Evolutionary conservation across 1,140 invertebrate genomes (phyloP), one percentile per base, ranked within the genome.

Genomic region (Papilio aristodemus): DNA sequence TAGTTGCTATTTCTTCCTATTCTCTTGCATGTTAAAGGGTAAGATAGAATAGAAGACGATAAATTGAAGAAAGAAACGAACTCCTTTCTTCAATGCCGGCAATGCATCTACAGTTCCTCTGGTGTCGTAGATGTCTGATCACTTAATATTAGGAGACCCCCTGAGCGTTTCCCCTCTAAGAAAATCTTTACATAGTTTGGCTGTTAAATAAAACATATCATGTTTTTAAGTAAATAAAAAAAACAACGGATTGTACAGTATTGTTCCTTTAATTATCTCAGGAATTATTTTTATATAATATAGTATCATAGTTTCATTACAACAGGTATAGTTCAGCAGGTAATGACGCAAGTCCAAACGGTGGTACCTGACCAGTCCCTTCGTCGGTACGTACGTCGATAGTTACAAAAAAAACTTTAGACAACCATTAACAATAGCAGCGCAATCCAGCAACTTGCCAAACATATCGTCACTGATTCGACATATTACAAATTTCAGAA

Each of bases 241-340:
- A 87, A 86, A 75, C 74, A 69, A 66, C 58, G 57, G 68, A 50
- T 19, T 78, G 71, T 83, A 80, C 79, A 86, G 85, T 88, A 83
- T 83, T 85, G 76, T 87, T 81, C 81, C 79, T 85, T 84, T 90
- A 88, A 90, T 88, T 90, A 87, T 86, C 76, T 85, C 85, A 88
- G 87, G 82, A 87, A 86, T 85, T 84, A 84, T 86, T 85, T 87
- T 85, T 80, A 85, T 88, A 85, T 83, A 82, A 85, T 85, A 85
- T 86, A 84, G 85, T 84, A 86, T 85, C 81, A 89, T 87, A 87
- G 78, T 83, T 85, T 85, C 77, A 82, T 84, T 83, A 85, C 79
- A 90, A 80, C 83, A 81, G 76, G 78, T 86, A 84, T 78, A 85
- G 83, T 80, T 80, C 79, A 83, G 85, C 85, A 78, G 85, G 82